phyloP scores from a whole-genome alignment of 2,113 vertebrate genomes.

The Zosterops hypoxanthus region DNA sequence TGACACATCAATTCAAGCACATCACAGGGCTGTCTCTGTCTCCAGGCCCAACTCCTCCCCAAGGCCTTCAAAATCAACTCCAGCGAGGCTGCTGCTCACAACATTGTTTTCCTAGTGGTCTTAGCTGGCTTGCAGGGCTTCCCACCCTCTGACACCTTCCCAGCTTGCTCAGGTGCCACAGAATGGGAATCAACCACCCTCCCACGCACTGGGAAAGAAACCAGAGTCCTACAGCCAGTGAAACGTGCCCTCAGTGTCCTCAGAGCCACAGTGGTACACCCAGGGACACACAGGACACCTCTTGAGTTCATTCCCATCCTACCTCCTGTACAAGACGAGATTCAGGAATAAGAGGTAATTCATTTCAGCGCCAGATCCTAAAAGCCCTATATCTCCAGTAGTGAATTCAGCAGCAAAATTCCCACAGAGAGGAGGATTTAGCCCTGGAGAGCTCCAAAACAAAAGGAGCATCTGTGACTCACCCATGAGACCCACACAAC shows the following conservation, averaged over 20 bases:
- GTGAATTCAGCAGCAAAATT: not conserved
- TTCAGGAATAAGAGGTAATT: not conserved
- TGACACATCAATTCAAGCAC: not conserved
- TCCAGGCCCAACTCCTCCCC: not conserved
- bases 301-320: not conserved
- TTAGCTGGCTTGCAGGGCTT: not conserved
- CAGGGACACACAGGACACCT: not conserved
- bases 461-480: conserved; percentile 42
- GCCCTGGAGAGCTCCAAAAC: not conserved
- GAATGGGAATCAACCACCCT: not conserved
- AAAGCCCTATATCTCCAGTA: not conserved
- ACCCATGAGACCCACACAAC: not conserved
- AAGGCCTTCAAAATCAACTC: not conserved
- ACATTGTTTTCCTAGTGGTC: not conserved
- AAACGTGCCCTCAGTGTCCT: not conserved
- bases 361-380: not conserved
- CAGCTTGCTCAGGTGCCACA: not conserved
- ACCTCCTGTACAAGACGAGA: not conserved
- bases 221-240: not conserved
- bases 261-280: rapidly evolving
- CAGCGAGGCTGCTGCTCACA: not conserved
- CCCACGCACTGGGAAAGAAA: not conserved
- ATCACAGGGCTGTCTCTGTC: not conserved
- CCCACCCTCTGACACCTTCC: not conserved
- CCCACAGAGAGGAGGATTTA: not conserved